Evolutionary conservation across 2,888 invertebrate species (phyloP).

Genomic region (Anodontia alba): DNA sequence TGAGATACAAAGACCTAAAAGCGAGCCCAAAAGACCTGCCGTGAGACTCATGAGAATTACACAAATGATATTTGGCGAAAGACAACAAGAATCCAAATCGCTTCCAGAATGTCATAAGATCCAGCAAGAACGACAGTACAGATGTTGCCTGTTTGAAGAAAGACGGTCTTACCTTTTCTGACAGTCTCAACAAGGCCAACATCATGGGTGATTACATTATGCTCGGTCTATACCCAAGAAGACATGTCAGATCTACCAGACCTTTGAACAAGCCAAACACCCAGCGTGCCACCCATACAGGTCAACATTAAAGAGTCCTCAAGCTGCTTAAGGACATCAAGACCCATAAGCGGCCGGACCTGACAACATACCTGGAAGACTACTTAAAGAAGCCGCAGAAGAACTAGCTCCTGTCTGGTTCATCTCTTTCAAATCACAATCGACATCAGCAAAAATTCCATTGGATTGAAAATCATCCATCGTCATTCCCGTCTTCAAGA

Average conservation of each 20-base stretch:
- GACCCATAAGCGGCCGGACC: slow-evolving; percentile 25
- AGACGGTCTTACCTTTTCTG: background rate
- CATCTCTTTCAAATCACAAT: slow-evolving; percentile 16
- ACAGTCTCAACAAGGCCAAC: slow-evolving; percentile 8
- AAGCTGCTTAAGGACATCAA: slow-evolving; percentile 24
- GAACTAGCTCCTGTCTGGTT: slow-evolving; percentile 19
- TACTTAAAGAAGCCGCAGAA: slow-evolving; percentile 23
- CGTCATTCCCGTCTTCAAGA: slow-evolving; percentile 23
- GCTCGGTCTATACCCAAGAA: background rate
- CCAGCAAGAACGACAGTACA: background rate
- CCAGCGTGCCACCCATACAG: slow-evolving; percentile 11
- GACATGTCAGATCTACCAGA: slow-evolving; percentile 1
- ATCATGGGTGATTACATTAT: slow-evolving; percentile 10
- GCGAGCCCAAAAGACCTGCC: slow-evolving; percentile 2
- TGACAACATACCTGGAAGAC: slow-evolving; percentile 21
- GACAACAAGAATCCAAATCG: slow-evolving; percentile 17
- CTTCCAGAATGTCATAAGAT: slow-evolving; percentile 6
- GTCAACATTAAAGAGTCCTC: slow-evolving; percentile 14
- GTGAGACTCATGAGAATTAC: background rate
- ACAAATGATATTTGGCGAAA: background rate
- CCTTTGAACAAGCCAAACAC: background rate
- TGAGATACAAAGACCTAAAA: background rate
- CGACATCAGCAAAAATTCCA: slow-evolving; percentile 21
- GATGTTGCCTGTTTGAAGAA: slow-evolving; percentile 9
- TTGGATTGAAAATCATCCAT: slow-evolving; percentile 14